phyloP scores from a whole-genome alignment of 92 coral and sea anemone species.

The Zoanthus solanderi region DNA sequence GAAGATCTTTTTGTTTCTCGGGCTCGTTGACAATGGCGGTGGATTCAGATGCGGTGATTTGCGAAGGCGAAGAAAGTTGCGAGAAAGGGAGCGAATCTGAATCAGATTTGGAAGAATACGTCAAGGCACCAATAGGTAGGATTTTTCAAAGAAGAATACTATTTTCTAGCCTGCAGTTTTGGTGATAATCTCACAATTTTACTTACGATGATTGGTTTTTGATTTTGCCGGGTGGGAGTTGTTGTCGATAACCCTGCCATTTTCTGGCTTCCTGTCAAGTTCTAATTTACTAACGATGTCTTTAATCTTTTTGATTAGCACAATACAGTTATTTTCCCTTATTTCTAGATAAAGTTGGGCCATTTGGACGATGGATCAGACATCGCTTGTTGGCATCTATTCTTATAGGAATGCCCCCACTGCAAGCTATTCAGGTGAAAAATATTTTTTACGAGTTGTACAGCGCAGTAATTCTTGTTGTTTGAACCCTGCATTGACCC shows the following conservation, averaged over 20 bases:
- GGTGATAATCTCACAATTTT: neutral
- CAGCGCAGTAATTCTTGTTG: neutral
- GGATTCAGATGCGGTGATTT: conserved; percentile 59
- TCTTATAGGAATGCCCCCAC: conserved; percentile 96
- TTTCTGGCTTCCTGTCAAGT: conserved; percentile 19
- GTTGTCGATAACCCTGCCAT: neutral
- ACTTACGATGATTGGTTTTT: neutral
- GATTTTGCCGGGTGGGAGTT: neutral
- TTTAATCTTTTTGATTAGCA: neutral
- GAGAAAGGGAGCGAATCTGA: conserved; percentile 85
- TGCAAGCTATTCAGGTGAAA: conserved; percentile 95
- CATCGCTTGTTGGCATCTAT: conserved; percentile 93
- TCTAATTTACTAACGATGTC: neutral
- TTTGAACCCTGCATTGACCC: neutral
- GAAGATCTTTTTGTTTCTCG: neutral
- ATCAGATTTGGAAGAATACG: conserved; percentile 76
- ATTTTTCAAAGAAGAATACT: conserved; percentile 3
- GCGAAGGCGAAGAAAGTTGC: conserved; percentile 79
- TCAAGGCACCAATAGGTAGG: conserved; percentile 96
- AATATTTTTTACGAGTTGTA: neutral
- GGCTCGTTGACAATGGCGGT: conserved; percentile 85
- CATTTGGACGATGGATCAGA: conserved; percentile 96
- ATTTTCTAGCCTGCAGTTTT: neutral
- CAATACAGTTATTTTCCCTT: neutral
- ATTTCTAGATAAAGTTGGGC: conserved; percentile 93